These are phyloP conservation scores for Pandemis corylana DNA, from an alignment of 2,888 invertebrate species.

Conservation along the genomic window DNA sequence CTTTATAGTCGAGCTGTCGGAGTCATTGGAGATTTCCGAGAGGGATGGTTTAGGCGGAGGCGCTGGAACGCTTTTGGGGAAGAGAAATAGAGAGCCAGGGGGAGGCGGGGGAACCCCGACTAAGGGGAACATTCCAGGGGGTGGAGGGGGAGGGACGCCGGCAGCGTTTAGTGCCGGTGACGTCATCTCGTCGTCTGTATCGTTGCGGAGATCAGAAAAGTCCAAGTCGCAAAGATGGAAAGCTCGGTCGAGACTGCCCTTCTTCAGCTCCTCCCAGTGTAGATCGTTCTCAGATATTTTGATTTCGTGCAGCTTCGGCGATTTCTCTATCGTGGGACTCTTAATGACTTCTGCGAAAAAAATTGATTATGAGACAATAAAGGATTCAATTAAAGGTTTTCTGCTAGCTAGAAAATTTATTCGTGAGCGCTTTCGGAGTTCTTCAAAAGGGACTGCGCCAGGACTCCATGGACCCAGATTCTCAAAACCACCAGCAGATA, in stretches of 20 bases:
- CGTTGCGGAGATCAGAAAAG: conserved; percentile 95
- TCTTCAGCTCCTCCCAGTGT: conserved; percentile 96
- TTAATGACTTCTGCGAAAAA: conserved; percentile 86
- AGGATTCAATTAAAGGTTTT: no score
- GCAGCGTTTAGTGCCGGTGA: conserved; percentile 87
- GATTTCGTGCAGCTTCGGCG: conserved; percentile 87
- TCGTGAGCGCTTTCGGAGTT: no score
- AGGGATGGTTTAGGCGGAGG: conserved; percentile 67
- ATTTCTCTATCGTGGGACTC: conserved; percentile 88
- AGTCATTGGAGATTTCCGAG: conserved; percentile 71
- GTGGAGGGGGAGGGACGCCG: conserved; percentile 92
- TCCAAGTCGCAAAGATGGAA: conserved; percentile 97
- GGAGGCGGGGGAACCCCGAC: conserved; percentile 79
- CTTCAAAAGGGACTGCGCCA: no score
- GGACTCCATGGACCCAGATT: no score
- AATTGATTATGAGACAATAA: not conserved
- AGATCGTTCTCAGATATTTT: conserved; percentile 97
- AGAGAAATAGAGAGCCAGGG: conserved; percentile 78
- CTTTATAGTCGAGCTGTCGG: conserved; percentile 84
- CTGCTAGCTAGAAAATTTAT: no score
- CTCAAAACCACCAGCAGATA: no score
- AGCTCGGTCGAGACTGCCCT: conserved; percentile 89
- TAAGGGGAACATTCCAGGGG: conserved; percentile 87
- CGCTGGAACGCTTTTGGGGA: conserved; percentile 74
- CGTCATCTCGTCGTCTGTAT: conserved; percentile 93